Evolutionary conservation across 2,113 vertebrate genomes (phyloP).

Genomic region (Myrmecophaga tridactyla): DNA sequence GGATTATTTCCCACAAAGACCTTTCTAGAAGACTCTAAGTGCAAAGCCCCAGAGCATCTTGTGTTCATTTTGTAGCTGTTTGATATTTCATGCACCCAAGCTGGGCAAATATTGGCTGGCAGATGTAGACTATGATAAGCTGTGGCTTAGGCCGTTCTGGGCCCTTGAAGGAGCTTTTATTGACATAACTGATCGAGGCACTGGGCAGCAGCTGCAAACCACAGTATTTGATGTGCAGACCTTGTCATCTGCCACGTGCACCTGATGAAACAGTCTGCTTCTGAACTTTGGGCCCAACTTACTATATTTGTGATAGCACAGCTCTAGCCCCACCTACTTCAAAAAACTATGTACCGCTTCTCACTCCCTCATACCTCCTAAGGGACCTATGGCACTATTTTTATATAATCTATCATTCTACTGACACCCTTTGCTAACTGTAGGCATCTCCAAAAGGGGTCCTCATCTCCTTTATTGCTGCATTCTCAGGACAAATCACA

Average conservation of each 20-base stretch:
- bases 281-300: not conserved
- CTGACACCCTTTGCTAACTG: not conserved
- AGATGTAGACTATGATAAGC: not conserved
- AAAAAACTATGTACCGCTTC: not conserved
- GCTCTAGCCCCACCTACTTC: not conserved
- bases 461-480: not conserved
- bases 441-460: not conserved
- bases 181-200: not conserved
- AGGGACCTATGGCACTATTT: not conserved
- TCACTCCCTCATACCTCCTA: not conserved
- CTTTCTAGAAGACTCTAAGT: slow-evolving; percentile 33
- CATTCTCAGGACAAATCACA: not conserved
- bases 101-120: slow-evolving; percentile 42
- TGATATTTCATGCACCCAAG: not conserved
- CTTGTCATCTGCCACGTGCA: accelerated
- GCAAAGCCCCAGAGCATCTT: not conserved
- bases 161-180: not conserved
- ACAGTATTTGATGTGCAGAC: accelerated
- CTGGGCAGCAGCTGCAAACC: not conserved
- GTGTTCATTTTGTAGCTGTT: not conserved
- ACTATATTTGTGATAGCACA: not conserved
- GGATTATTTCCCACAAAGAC: not conserved
- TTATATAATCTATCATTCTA: not conserved
- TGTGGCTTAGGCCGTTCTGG: not conserved
- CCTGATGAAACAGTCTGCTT: accelerated